Evolutionary conservation across 2,888 invertebrate genomes (phyloP).

Genomic region (Dryadula phaetusa): DNA sequence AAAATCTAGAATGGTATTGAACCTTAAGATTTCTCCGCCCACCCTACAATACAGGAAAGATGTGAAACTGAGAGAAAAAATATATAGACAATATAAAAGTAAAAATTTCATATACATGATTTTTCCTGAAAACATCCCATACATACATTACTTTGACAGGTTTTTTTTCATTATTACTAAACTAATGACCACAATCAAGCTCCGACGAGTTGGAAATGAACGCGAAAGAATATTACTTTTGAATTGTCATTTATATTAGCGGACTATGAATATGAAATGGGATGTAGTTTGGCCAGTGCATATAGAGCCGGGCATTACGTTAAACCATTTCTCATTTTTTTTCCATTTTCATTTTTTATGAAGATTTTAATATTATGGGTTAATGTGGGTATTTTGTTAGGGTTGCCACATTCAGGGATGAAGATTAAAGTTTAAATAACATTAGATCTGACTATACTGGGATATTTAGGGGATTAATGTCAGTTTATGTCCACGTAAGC

Average conservation of each 20-base stretch:
- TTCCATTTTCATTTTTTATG: neutral
- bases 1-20: no score
- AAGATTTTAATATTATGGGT: neutral
- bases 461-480: no score
- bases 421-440: no score
- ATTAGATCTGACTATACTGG: no score
- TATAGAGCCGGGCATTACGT: constrained; percentile 9
- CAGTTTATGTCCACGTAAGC: no score
- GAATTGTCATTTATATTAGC: constrained; percentile 31
- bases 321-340: neutral
- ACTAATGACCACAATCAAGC: constrained; percentile 2
- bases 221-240: constrained; percentile 15
- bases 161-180: neutral
- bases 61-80: no score
- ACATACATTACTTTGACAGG: neutral
- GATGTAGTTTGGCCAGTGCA: constrained; percentile 20
- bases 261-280: constrained; percentile 23
- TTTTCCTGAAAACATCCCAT: neutral
- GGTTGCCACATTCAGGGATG: no score
- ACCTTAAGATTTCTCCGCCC: no score
- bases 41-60: no score
- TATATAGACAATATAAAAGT: neutral
- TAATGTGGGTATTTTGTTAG: neutral
- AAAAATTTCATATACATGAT: neutral
- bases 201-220: neutral